A percentile compares a stretch with the other conserved stretches of the same genome.
Evolutionary conservation across 2,888 invertebrate species (phyloP).

Genomic region (Apamea epomidion): DNA sequence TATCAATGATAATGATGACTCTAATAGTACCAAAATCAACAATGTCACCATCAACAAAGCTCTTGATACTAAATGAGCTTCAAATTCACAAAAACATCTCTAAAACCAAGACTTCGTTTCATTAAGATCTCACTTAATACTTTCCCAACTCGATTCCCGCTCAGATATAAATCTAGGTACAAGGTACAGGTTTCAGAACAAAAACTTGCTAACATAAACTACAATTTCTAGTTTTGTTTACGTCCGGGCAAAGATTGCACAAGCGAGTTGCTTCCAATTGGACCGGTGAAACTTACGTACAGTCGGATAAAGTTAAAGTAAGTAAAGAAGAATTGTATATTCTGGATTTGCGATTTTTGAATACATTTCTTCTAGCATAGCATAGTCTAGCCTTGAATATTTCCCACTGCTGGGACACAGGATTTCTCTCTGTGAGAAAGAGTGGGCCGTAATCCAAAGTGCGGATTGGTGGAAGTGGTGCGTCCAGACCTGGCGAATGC

Average conservation of each 20-base stretch:
- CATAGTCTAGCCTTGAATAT: no score
- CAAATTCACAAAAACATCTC: background rate
- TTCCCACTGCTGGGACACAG: background rate
- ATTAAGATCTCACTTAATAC: constrained; percentile 29
- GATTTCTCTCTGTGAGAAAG: no score
- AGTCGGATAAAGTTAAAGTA: constrained; percentile 5
- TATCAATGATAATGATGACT: background rate
- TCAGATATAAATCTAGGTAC: constrained; percentile 55
- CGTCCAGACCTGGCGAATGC: no score
- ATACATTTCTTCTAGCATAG: background rate
- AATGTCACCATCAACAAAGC: background rate
- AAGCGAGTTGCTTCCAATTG: constrained; percentile 63
- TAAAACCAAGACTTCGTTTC: constrained; percentile 4
- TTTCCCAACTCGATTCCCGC: constrained; percentile 44
- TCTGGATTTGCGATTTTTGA: background rate
- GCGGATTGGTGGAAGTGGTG: background rate
- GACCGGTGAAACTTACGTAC: constrained; percentile 51
- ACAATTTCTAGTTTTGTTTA: constrained; percentile 65
- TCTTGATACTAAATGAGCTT: background rate
- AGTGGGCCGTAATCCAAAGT: no score
- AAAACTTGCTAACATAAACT: constrained; percentile 60
- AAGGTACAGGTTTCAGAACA: constrained; percentile 46
- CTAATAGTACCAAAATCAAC: background rate
- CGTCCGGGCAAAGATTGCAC: constrained; percentile 61
- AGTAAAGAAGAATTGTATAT: background rate